Conservation (phyloP, 2,888 invertebrate genomes). For the Pyralis farinalis region DNA sequence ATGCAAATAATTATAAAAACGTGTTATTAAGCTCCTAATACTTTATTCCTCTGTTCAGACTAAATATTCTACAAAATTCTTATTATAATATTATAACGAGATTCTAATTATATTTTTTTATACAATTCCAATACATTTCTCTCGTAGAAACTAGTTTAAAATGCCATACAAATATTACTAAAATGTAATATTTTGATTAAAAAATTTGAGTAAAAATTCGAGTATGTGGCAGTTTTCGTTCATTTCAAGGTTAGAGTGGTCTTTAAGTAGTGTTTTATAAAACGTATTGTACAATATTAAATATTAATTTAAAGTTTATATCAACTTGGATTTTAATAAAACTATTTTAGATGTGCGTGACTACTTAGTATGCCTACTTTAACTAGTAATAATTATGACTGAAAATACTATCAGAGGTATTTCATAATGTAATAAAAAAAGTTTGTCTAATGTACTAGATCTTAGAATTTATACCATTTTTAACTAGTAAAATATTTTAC, state of each 20-base stretch:
- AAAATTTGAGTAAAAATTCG: constrained; percentile 61
- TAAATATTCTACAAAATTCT: neutral
- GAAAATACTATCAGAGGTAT: neutral
- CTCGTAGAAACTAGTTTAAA: constrained; percentile 30
- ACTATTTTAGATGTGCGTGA: neutral
- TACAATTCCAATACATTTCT: constrained; percentile 38
- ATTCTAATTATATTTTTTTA: constrained; percentile 26
- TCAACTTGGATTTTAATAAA: neutral
- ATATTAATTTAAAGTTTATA: neutral
- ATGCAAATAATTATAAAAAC: no score
- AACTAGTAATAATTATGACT: constrained; percentile 7
- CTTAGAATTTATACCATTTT: neutral
- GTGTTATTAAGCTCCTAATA: neutral
- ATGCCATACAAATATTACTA: constrained; percentile 31
- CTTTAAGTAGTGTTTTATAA: constrained; percentile 23
- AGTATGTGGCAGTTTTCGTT: constrained; percentile 65
- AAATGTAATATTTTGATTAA: constrained; percentile 33
- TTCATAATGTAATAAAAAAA: neutral
- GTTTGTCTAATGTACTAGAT: neutral
- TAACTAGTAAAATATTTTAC: neutral
- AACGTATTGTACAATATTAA: no score
- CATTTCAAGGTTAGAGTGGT: constrained; percentile 32
- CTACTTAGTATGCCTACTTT: neutral
- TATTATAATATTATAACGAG: constrained; percentile 4
- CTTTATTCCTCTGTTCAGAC: constrained; percentile 7